Base-by-base conservation (phyloP, 2,113 vertebrate species). In the Crotalus viridis region DNA sequence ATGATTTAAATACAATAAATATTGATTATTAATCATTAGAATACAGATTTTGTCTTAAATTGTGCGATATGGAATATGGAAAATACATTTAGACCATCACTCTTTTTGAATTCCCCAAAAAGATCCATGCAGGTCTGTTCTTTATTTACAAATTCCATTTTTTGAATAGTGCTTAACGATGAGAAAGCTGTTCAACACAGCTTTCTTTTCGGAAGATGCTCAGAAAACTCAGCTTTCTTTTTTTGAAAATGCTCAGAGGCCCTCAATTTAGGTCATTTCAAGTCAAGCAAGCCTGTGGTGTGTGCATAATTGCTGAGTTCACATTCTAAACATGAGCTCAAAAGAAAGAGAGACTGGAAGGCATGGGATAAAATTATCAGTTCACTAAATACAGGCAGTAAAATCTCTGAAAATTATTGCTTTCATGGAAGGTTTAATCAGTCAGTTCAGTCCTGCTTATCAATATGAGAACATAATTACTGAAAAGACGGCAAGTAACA, bases 1-100 rank as follows among this genome's bases (percentile, higher is more conserved):
- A 59, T 91, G 95, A 96, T 96, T 97, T 94, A 91, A 96, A 96
- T 85, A 52, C 90, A 96, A 94, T 96, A 94, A 94, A 94, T 92
- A 93, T 0, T 81, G 51, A 95, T 92, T 69, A 74, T 61, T 51
- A 91, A 96, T 95, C 96, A 93, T 91, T 90, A 94, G 61, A 39
- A 86, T 95, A 89, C 94, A 48, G 93, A 95, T 46, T 89, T 85
- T 81, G n/a, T 13, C 64, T 87, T 87, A 15, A 52, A 64, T 1
- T 17, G 87, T 64, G 54, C 52, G 51, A 93, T 92, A 96, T 61
- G 54, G 19, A 93, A 95, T 93, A 86, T 85, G 24, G 74, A 28
- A 81, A 26, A 86, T 52, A 85, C 19, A 95, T 94, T 95, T 95
- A 92, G 95, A 95, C 89, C 61, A 91, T 86, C 69, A n/a, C 33